Conservation (phyloP, 1,140 invertebrate species). For the Papilio polyxenes region DNA sequence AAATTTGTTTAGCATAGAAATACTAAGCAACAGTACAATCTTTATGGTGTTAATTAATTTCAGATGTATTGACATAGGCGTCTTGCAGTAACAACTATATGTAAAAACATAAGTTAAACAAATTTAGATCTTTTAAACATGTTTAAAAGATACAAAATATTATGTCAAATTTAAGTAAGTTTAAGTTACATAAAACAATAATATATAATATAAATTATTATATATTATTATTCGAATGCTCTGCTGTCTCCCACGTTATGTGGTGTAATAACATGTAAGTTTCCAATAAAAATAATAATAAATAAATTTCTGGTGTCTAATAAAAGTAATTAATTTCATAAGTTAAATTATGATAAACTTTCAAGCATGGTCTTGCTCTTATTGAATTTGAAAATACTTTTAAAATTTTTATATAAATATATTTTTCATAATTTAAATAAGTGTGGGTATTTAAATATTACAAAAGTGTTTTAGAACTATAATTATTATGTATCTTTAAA, state of each 20-base stretch:
- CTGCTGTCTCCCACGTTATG: too few relatives aligned
- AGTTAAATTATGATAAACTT: neutral
- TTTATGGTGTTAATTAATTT: slow-evolving; percentile 2
- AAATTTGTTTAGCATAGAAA: slow-evolving; percentile 5
- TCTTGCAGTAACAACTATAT: neutral
- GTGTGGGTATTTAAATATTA: neutral
- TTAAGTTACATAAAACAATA: neutral
- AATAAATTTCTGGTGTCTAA: too few relatives aligned
- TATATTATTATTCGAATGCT: too few relatives aligned
- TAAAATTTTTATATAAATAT: neutral
- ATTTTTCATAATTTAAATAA: neutral
- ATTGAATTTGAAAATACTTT: neutral
- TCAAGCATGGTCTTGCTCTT: neutral
- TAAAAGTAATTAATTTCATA: too few relatives aligned
- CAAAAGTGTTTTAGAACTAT: neutral
- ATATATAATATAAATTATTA: neutral
- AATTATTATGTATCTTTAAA: neutral
- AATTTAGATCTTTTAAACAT: neutral
- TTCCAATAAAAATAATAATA: too few relatives aligned
- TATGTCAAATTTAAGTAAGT: neutral
- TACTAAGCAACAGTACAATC: neutral
- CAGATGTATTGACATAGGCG: neutral
- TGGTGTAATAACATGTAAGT: too few relatives aligned
- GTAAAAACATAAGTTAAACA: neutral
- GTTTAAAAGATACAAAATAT: neutral